These are phyloP conservation scores for Notodromas monacha DNA, from an alignment of 2,888 invertebrate genomes.

Conservation along the genomic window DNA sequence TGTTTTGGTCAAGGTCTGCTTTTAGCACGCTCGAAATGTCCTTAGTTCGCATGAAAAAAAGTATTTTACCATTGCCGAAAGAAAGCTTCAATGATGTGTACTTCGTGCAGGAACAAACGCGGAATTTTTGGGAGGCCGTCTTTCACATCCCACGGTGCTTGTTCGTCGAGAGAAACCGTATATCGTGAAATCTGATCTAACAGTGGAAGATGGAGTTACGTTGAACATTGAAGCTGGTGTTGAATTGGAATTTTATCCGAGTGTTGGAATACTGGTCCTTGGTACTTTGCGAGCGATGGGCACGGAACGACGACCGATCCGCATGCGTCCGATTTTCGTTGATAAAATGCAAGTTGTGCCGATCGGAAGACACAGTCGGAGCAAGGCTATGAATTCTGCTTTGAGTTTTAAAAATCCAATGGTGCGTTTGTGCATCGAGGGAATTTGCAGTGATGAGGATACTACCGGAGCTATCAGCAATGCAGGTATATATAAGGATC, in stretches of 20 bases:
- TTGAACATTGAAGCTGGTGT: conserved; percentile 61
- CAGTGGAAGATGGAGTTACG: conserved; percentile 73
- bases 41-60: too few relatives aligned
- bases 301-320: conserved; percentile 32
- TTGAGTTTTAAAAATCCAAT: conserved; percentile 6
- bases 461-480: too few relatives aligned
- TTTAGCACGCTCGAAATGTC: too few relatives aligned
- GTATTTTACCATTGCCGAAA: too few relatives aligned
- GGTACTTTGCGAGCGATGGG: conserved; percentile 62
- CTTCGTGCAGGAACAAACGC: conserved; percentile 8
- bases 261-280: conserved; percentile 74
- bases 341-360: conserved; percentile 7
- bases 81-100: too few relatives aligned
- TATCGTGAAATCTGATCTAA: conserved; percentile 52
- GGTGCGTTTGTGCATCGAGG: conserved; percentile 43
- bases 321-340: conserved; percentile 28
- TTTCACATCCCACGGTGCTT: conserved; percentile 29
- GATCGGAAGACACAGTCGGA: conserved; percentile 8
- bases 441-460: conserved; percentile 24
- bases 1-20: too few relatives aligned
- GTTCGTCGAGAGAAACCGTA: conserved; percentile 34
- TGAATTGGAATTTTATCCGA: conserved; percentile 66
- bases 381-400: conserved; percentile 7
- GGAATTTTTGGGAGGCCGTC: conserved; percentile 51
- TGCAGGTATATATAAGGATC: too few relatives aligned